Percentiles rank a stretch among this genome's conserved stretches.
Evolutionary conservation across 2,888 invertebrate genomes (phyloP).

Genomic region (Rhyacophila evoluta): DNA sequence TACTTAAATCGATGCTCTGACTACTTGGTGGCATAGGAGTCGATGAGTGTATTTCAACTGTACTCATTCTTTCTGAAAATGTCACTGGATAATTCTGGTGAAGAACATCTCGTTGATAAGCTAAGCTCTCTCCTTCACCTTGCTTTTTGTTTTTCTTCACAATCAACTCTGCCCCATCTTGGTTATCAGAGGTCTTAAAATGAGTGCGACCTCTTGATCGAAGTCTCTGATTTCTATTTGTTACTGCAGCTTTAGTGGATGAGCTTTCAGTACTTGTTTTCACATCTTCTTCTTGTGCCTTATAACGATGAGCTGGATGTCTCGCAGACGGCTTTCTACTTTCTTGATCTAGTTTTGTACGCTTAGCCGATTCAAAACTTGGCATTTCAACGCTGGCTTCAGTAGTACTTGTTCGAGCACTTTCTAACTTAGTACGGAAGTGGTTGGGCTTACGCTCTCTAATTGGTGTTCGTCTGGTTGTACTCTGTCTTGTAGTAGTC

Average conservation of each 20-base stretch:
- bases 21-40: conserved; percentile 59
- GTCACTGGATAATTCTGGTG: conserved; percentile 76
- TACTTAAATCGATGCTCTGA: conserved; percentile 33
- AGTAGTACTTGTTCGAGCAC: conserved; percentile 57
- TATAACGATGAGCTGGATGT: conserved; percentile 56
- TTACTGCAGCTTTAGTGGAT: conserved; percentile 43
- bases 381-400: conserved; percentile 58
- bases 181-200: conserved; percentile 64
- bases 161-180: conserved; percentile 59
- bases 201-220: conserved; percentile 70
- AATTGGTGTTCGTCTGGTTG: conserved; percentile 67
- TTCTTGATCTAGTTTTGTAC: conserved; percentile 50
- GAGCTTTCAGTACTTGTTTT: conserved; percentile 44
- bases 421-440: conserved; percentile 48
- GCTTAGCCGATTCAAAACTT: conserved; percentile 54
- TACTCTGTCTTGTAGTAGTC: conserved; percentile 60
- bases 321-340: conserved; percentile 26
- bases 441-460: conserved; percentile 67
- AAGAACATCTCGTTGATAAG: conserved; percentile 74
- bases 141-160: conserved; percentile 58
- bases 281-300: conserved; percentile 56
- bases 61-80: conserved; percentile 66
- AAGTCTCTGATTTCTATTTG: conserved; percentile 56
- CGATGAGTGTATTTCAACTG: conserved; percentile 57
- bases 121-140: conserved; percentile 63